Evolutionary conservation across 30 jellyfish, hydroid and myxozoan genomes (phyloP), one percentile per base, ranked within the genome.

Genomic region (Clytia hemisphaerica): DNA sequence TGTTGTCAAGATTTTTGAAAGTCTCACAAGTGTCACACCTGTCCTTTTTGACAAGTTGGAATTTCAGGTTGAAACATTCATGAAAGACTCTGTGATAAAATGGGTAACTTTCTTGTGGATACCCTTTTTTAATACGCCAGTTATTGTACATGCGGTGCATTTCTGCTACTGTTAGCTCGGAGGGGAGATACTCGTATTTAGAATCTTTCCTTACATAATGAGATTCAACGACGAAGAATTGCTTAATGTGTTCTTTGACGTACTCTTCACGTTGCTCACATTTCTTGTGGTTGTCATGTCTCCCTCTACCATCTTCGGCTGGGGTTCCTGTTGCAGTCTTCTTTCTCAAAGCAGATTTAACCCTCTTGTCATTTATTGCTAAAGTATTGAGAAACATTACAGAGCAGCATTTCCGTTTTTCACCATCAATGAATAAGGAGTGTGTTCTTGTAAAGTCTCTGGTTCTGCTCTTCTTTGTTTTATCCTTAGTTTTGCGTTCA

Each of bases 1-100:
- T 22, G 30, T 14, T 51, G n/a, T n/a, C n/a, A n/a, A n/a, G n/a
- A 22, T 51, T 51, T 26, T 45, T n/a, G 18, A 58, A 58, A n/a
- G 25, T 26, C 46, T 58, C 25, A 15, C 71, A 58, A 22, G 71
- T 58, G 30, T 58, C 71, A 58, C 71, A 58, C 71, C 25, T 38
- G 30, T 58, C 71, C 30, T 58, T 58, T 58, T 3, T 58, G 4
- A 45, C 6, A 24, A 22, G 25, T 3, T 58, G 71, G 30, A 58
- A 58, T 29, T 58, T 45, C 25, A 58, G 25, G 33, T 58, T 58
- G 30, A 58, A 51, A n/a, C 30, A 16, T 38, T 29, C 18, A 45
- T 4, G 25, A 29, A 58, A 58, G 33, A 58, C 30, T n/a, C 14
- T 29, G 37, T 45, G 55, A 34, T 58, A 58, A 4, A 29, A 22